Conservation (phyloP, 2,888 invertebrate species). For the Hirtodrosophila cameraria region DNA sequence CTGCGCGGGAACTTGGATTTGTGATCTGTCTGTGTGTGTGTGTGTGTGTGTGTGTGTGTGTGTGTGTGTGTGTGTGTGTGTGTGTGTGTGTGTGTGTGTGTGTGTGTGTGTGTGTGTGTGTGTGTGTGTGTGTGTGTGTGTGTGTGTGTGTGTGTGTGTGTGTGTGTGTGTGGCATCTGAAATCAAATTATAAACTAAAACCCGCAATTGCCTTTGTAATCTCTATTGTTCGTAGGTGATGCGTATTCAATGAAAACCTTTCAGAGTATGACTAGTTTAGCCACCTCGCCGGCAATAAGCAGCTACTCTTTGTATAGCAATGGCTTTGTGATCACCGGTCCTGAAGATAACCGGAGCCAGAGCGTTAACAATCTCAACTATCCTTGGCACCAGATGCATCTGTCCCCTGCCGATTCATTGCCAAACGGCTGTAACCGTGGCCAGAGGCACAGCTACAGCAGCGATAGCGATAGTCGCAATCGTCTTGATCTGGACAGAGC, state of each 20-base stretch:
- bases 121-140: constrained; percentile 20
- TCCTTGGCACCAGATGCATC: constrained; percentile 47
- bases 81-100: constrained; percentile 23
- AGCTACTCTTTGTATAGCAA: constrained; percentile 83
- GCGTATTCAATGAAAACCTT: constrained; percentile 84
- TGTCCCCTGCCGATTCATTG: constrained; percentile 9
- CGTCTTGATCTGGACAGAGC: constrained; percentile 68
- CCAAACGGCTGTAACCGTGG: constrained; percentile 18
- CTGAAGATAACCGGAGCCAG: constrained; percentile 65
- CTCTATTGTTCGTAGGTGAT: constrained; percentile 81
- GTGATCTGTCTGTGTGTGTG: constrained; percentile 24
- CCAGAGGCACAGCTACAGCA: constrained; percentile 62
- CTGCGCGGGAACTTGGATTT: constrained; percentile 31
- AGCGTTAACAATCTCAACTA: constrained; percentile 69
- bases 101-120: constrained; percentile 21
- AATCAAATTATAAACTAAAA: constrained; percentile 29
- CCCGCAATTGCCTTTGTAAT: constrained; percentile 32
- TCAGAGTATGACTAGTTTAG: constrained; percentile 84
- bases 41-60: constrained; percentile 26
- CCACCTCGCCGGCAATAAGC: constrained; percentile 84
- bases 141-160: constrained; percentile 20
- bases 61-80: constrained; percentile 20
- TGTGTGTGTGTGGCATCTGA: constrained; percentile 20
- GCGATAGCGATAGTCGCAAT: constrained; percentile 67
- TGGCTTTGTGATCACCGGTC: constrained; percentile 80